Evolutionary conservation across 2,113 vertebrate genomes (phyloP), one percentile per base, ranked within the genome.

Genomic region (Sus scrofa): DNA sequence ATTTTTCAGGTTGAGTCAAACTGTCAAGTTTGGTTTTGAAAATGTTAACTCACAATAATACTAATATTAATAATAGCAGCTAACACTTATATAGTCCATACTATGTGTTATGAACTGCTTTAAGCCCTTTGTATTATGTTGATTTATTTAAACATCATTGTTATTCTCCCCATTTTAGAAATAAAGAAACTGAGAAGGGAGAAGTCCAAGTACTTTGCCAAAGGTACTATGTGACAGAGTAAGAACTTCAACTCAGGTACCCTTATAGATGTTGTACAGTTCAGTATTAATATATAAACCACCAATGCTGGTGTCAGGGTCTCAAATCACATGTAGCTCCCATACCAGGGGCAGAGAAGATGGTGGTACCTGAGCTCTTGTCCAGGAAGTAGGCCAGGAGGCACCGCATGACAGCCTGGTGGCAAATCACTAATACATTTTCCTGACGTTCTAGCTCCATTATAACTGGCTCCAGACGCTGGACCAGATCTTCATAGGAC

Each of bases 401-500:
- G 96, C 99, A 99, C 8, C 99, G 98, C 99, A 99, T 99, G 6
- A 99, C 99, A 0, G 99, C 99, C 98, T 99, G 99, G 92, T 99
- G 99, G 91, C 99, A 99, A 65, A 99, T 96, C 22, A 99, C 99
- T 77, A 99, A 58, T 0, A 99, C 99, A 20, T 99, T 99, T 98
- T 99, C 99, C 98, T 99, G 99, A 37, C 99, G 90, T 97, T 99
- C 99, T 98, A 99, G 98, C 98, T 99, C 99, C 99, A 99, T 99
- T 98, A 99, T 99, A 89, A 99, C 99, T 0, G 99, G 99, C 97
- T 99, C 99, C 98, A 99, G 95, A 12, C 99, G 98, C 97, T 99
- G 99, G 79, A 99, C 99, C 89, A 99, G 98, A 98, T 99, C 99
- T 97, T 99, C 99, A 20, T 99, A 99, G 0, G 99, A 99, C 99